Conservation (phyloP, 2,888 invertebrate species). For the Priocnemis perturbator region DNA sequence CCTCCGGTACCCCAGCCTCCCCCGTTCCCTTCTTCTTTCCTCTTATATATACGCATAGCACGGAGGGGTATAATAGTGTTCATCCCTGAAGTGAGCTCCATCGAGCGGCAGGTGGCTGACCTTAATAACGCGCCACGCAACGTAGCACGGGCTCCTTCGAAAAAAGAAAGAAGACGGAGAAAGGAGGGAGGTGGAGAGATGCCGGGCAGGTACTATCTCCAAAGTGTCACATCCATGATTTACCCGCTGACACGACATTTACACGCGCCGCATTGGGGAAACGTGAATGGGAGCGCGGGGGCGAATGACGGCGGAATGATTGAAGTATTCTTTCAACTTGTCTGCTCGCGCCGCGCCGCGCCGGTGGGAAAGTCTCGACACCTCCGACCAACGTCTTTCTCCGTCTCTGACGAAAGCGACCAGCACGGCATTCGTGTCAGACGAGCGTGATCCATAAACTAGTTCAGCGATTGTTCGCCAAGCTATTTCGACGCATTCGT, state of each 20-base stretch:
- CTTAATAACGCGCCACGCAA: constrained; percentile 70
- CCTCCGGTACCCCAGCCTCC: constrained; percentile 25
- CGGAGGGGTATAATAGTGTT: constrained; percentile 70
- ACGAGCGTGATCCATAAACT: no score
- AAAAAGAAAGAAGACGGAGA: constrained; percentile 32
- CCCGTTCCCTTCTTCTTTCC: constrained; percentile 22
- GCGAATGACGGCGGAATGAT: constrained; percentile 14
- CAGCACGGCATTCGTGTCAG: no score
- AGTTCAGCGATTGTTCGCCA: no score
- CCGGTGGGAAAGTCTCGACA: constrained; percentile 47
- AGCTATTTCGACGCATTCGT: no score
- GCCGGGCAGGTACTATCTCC: constrained; percentile 35
- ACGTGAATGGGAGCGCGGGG: constrained; percentile 11
- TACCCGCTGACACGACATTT: constrained; percentile 27
- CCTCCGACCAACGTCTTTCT: not conserved
- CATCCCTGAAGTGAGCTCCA: constrained; percentile 73
- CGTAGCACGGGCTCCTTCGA: constrained; percentile 33
- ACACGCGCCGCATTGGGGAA: constrained; percentile 17
- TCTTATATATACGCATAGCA: constrained; percentile 51
- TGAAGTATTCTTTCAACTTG: constrained; percentile 22
- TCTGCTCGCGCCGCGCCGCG: constrained; percentile 30
- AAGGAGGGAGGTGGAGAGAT: constrained; percentile 15
- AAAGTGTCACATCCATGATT: constrained; percentile 43
- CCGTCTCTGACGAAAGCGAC: constrained; percentile 13
- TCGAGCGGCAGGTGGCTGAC: constrained; percentile 75